A percentile compares a stretch with the other conserved stretches of the same genome.
phyloP scores from a whole-genome alignment of 2,888 invertebrate genomes.

The Agrypnus murinus region DNA sequence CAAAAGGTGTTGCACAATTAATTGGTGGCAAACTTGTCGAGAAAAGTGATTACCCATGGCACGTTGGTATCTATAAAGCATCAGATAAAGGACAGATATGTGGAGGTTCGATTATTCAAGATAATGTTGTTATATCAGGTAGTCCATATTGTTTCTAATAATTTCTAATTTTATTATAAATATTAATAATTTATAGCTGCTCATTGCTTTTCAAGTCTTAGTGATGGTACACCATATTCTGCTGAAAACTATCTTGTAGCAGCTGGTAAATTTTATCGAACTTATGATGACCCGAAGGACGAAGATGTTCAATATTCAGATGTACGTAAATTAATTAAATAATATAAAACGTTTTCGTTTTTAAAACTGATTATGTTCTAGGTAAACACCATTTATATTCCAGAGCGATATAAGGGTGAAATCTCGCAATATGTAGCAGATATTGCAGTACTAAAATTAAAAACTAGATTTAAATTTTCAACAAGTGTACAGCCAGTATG shows the following conservation, averaged over 20 bases:
- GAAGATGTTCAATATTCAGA: slow-evolving; percentile 25
- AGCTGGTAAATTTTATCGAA: slow-evolving; percentile 63
- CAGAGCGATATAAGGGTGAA: too few relatives aligned
- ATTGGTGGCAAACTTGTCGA: slow-evolving; percentile 4
- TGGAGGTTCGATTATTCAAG: too few relatives aligned
- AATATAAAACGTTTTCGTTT: neutral
- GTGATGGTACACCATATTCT: slow-evolving; percentile 39
- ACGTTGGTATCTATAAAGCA: slow-evolving; percentile 60
- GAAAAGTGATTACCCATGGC: slow-evolving; percentile 61
- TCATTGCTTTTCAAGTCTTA: too few relatives aligned
- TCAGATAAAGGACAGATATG: slow-evolving; percentile 54
- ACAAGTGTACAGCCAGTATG: slow-evolving; percentile 59
- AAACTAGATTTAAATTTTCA: slow-evolving; percentile 53
- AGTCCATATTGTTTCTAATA: slow-evolving; percentile 63
- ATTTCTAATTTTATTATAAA: neutral
- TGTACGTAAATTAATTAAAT: too few relatives aligned
- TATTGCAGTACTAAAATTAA: too few relatives aligned
- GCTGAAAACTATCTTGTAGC: slow-evolving; percentile 55
- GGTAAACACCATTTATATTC: too few relatives aligned
- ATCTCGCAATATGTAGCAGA: too few relatives aligned
- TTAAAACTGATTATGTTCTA: too few relatives aligned
- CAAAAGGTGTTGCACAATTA: too few relatives aligned
- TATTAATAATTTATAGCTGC: too few relatives aligned
- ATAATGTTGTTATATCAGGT: slow-evolving; percentile 59
- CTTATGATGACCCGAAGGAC: slow-evolving; percentile 59